These are phyloP conservation scores for Drosophila setosimentum DNA, from an alignment of 2,888 invertebrate species.

Conservation along the genomic window DNA sequence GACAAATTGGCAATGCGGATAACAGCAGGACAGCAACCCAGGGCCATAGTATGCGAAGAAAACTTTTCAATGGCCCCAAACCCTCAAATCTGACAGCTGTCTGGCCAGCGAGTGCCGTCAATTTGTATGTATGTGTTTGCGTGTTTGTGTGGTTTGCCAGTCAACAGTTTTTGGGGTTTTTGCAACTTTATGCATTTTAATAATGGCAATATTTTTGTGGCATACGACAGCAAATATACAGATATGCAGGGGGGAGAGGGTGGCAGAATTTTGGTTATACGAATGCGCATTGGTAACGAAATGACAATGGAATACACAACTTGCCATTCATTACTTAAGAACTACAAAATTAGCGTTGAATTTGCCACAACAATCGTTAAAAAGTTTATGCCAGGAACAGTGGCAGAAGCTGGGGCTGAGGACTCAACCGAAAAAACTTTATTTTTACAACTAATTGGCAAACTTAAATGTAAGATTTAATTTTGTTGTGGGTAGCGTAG, in stretches of 20 bases:
- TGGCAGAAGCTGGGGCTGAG: neutral
- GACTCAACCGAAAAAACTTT: conserved; percentile 65
- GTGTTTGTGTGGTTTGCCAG: conserved; percentile 59
- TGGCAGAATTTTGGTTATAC: neutral
- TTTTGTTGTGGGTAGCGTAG: conserved; percentile 66
- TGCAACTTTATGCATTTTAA: conserved; percentile 65
- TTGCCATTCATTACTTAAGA: conserved; percentile 80
- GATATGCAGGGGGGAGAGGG: neutral
- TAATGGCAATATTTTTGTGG: conserved; percentile 67
- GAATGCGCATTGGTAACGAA: conserved; percentile 47
- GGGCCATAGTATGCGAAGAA: conserved; percentile 53
- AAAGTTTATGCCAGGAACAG: conserved; percentile 55
- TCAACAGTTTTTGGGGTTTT: conserved; percentile 61
- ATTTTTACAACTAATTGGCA: conserved; percentile 83
- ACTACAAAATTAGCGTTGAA: conserved; percentile 78
- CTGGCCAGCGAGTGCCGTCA: conserved; percentile 25
- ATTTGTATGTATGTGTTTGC: conserved; percentile 24
- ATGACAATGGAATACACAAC: conserved; percentile 74
- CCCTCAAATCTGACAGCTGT: conserved; percentile 52
- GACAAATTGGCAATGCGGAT: conserved; percentile 59
- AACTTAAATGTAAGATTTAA: conserved; percentile 82
- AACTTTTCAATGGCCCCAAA: conserved; percentile 65
- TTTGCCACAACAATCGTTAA: conserved; percentile 71
- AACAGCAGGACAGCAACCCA: conserved; percentile 29
- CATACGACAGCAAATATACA: conserved; percentile 16